These are phyloP conservation scores for Ciconia maguari DNA, from an alignment of 2,113 vertebrate species.

Conservation along the genomic window DNA sequence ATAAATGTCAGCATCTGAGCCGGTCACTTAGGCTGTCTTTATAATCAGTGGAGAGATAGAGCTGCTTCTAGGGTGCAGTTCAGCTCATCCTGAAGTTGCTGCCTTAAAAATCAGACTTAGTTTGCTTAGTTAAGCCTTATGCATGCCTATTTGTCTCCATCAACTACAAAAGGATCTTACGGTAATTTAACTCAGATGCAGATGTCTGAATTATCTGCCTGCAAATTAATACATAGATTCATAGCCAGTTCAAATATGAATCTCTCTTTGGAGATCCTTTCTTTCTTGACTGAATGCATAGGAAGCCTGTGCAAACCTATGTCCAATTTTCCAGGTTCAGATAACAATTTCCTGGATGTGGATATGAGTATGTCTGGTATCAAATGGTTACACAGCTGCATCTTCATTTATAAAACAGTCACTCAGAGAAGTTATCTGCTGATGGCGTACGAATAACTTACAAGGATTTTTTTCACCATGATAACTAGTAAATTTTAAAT, in stretches of 20 bases:
- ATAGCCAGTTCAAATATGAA: neutral
- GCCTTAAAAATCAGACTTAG: neutral
- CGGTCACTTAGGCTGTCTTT: neutral
- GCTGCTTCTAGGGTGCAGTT: neutral
- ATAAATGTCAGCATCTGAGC: neutral
- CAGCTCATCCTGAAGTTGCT: neutral
- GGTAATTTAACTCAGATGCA: neutral
- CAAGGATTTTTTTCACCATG: neutral
- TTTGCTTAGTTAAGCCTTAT: neutral
- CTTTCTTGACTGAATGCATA: neutral
- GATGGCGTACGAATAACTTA: neutral
- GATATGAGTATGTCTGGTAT: neutral
- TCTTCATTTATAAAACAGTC: neutral
- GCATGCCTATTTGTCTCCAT: neutral
- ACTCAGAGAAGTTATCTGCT: neutral
- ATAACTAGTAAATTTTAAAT: neutral
- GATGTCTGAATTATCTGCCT: neutral
- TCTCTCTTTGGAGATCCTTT: neutral
- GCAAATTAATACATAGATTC: neutral
- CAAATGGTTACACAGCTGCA: neutral
- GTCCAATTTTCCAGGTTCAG: neutral
- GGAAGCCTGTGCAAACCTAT: neutral
- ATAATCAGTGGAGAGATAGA: neutral
- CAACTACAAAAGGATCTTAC: neutral
- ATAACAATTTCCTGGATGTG: neutral